Conservation (phyloP, 2,797 vertebrate species). For the Euphonia xanthogaster region DNA sequence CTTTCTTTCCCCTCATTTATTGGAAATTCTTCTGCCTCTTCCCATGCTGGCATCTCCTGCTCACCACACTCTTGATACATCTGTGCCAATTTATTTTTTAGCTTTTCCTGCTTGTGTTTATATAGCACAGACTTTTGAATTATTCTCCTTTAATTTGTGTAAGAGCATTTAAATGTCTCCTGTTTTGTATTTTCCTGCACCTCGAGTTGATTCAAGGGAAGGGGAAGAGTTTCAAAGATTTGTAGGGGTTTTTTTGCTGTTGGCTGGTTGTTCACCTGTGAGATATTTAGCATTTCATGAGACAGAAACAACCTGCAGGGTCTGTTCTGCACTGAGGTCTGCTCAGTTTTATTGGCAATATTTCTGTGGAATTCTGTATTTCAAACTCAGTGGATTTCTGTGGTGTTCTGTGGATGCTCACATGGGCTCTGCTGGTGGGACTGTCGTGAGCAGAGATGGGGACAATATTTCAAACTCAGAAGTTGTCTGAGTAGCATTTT, state of each 20-base stretch:
- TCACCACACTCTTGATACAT: background rate
- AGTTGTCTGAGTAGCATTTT: background rate
- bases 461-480: background rate
- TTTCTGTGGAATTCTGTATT: background rate
- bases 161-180: background rate
- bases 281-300: background rate
- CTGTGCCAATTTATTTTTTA: background rate
- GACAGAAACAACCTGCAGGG: background rate
- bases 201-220: background rate
- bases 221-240: background rate
- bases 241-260: background rate
- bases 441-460: background rate
- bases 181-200: background rate
- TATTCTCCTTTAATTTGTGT: background rate
- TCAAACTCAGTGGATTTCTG: background rate
- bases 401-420: fast-evolving
- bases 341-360: background rate
- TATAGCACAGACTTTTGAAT: background rate
- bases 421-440: background rate
- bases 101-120: background rate
- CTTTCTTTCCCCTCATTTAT: background rate
- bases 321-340: background rate
- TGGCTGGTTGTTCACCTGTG: background rate
- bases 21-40: background rate
- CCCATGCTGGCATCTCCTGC: background rate